Evolutionary conservation across 2,797 vertebrate genomes (phyloP).

Genomic region (Gymnoscopelus braueri): DNA sequence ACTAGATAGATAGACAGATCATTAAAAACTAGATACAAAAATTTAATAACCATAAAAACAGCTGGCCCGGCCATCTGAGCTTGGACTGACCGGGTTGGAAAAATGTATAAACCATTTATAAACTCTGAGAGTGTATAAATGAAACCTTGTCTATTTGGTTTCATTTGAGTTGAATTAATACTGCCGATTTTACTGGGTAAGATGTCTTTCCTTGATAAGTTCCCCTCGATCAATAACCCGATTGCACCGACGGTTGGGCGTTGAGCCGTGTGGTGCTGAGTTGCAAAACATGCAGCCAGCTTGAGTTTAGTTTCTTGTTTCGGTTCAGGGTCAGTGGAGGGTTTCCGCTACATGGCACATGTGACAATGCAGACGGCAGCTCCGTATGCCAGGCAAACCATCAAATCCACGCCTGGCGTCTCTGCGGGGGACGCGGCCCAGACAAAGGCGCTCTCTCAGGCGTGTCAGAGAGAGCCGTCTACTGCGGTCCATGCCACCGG

Average conservation of each 20-base stretch:
- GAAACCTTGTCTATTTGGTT: too few species aligned
- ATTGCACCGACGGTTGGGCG: neutral
- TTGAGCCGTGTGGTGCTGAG: slow-evolving; percentile 6
- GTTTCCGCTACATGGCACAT: slow-evolving; percentile 29
- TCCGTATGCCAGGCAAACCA: slow-evolving; percentile 16
- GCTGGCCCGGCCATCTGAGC: too few species aligned
- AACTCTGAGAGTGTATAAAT: too few species aligned
- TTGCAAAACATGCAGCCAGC: slow-evolving; percentile 7
- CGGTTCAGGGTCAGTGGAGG: slow-evolving; percentile 34
- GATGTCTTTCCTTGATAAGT: slow-evolving; percentile 11
- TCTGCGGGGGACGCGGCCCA: slow-evolving; percentile 23
- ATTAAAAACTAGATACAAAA: too few species aligned
- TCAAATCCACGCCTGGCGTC: slow-evolving; percentile 40
- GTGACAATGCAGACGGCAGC: slow-evolving; percentile 7
- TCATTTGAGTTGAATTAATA: too few species aligned
- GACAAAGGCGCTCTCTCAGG: slow-evolving; percentile 36
- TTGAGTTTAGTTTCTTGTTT: neutral
- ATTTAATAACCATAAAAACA: too few species aligned
- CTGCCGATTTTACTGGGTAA: too few species aligned
- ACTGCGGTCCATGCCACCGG: slow-evolving; percentile 7
- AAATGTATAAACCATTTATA: too few species aligned
- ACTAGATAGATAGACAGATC: too few species aligned
- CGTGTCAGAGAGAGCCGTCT: slow-evolving; percentile 24
- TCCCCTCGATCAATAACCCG: slow-evolving; percentile 20
- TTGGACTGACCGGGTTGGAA: too few species aligned